These are phyloP conservation scores for Chelonoidis abingdonii DNA, from an alignment of 2,113 vertebrate species.

Conservation along the genomic window DNA sequence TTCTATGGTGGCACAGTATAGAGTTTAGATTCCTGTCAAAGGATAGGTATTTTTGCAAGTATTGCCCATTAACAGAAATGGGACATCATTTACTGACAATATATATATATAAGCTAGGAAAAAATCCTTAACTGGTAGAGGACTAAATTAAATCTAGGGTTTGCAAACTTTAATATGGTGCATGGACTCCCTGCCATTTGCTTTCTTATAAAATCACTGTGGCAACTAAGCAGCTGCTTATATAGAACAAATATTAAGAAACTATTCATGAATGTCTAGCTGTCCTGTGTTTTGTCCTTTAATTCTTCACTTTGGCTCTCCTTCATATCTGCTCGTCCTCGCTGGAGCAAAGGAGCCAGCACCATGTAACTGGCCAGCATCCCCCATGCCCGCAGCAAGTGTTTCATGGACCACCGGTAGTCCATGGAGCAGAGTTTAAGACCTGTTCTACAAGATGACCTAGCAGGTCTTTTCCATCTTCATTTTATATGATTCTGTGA, in stretches of 20 bases:
- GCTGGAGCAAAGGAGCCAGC: neutral
- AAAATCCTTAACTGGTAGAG: neutral
- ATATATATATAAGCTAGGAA: neutral
- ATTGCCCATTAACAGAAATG: neutral
- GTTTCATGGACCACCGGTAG: neutral
- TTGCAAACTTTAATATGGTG: neutral
- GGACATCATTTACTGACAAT: neutral
- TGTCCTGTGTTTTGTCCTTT: neutral
- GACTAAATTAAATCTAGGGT: neutral
- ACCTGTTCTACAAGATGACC: neutral
- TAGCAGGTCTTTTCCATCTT: neutral
- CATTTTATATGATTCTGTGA: neutral
- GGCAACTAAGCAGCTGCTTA: rapidly evolving
- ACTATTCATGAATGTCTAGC: neutral
- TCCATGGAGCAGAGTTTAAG: neutral
- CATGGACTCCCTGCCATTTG: neutral
- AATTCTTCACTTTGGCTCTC: neutral
- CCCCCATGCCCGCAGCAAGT: neutral
- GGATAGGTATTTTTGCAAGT: neutral
- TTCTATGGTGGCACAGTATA: neutral
- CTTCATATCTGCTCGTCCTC: neutral
- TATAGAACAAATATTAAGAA: neutral
- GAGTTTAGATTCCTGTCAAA: neutral
- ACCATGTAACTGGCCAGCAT: neutral
- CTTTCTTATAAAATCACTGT: neutral